Conservation (phyloP, 2,113 vertebrate species). For the Bubo bubo region DNA sequence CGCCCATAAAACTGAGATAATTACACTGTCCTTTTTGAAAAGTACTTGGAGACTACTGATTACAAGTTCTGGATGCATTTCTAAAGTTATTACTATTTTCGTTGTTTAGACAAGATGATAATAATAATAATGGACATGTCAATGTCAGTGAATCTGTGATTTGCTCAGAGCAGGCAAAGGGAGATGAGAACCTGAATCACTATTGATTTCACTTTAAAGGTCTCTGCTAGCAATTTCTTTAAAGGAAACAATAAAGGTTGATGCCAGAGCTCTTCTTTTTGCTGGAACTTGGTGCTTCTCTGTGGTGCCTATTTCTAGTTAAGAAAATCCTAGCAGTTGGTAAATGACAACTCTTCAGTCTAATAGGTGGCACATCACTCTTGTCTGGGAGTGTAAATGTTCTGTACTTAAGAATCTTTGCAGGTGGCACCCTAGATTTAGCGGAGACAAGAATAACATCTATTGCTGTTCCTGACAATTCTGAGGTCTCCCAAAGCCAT, state of each 20-base stretch:
- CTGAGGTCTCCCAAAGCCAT: background rate
- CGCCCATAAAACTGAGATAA: background rate
- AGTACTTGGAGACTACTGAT: background rate
- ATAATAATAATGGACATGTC: background rate
- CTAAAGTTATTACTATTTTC: background rate
- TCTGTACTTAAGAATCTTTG: slow-evolving; percentile 30
- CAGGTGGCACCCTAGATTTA: slow-evolving; percentile 45
- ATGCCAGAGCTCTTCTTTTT: slow-evolving; percentile 12
- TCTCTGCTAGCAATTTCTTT: slow-evolving; percentile 25
- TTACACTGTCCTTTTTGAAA: background rate
- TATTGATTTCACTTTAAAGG: slow-evolving; percentile 21
- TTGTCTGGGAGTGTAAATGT: slow-evolving; percentile 8
- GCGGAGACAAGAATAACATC: slow-evolving; percentile 15
- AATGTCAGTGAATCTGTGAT: background rate
- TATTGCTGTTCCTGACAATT: background rate
- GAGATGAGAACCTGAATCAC: background rate
- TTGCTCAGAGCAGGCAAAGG: background rate
- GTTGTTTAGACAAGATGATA: background rate
- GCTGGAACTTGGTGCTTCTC: slow-evolving; percentile 2
- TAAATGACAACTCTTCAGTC: slow-evolving; percentile 36
- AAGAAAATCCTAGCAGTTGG: slow-evolving; percentile 31
- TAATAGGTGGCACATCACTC: slow-evolving; percentile 39
- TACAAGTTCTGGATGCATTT: background rate
- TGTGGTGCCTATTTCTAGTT: slow-evolving; percentile 30
- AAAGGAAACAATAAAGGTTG: slow-evolving; percentile 4